A percentile compares a stretch with the other conserved stretches of the same genome.
phyloP scores from a whole-genome alignment of 2,113 vertebrate species.

The Macaca fascicularis region T2T-MFA8v1.1 NC_088395.1:28595001-28595500 shows the following conservation, averaged over 20 bases:
- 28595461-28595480: constrained; percentile 26
- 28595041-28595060: background rate
- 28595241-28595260: constrained; percentile 1
- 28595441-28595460: constrained; percentile 49
- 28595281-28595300: constrained; percentile 41
- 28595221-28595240: background rate
- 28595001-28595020: background rate
- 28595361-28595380: constrained; percentile 25
- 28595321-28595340: constrained; percentile 37
- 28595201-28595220: constrained; percentile 36
- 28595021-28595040: background rate
- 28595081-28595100: background rate
- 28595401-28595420: constrained; percentile 49
- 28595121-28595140: background rate
- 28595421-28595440: constrained; percentile 24
- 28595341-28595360: constrained; percentile 5
- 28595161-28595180: background rate
- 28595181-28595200: constrained; percentile 39
- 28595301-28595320: constrained; percentile 11
- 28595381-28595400: constrained; percentile 56
- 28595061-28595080: background rate
- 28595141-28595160: background rate
- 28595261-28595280: constrained; percentile 14
- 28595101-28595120: background rate
- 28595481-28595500: constrained; percentile 55